Percentiles rank a stretch among this genome's conserved stretches.
These are phyloP conservation scores for Tragulus kanchil DNA, from an alignment of 2,113 vertebrate genomes.

Conservation along the genomic window DNA sequence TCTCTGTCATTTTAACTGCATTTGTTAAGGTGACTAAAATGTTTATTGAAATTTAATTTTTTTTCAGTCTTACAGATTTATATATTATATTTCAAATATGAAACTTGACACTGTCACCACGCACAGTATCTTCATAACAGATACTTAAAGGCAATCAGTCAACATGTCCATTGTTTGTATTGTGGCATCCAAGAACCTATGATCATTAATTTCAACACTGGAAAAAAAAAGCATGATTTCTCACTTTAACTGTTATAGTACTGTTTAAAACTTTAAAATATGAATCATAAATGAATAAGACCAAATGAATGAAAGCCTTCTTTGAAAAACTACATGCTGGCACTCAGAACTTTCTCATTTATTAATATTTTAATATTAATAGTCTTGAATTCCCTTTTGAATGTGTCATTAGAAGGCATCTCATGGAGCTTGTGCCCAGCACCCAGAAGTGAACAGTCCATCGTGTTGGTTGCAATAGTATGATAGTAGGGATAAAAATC, in stretches of 20 bases:
- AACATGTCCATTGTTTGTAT: neutral
- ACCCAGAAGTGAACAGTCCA: neutral
- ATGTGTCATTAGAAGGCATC: neutral
- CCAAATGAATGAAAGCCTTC: neutral
- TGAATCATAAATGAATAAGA: neutral
- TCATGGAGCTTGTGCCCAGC: accelerated
- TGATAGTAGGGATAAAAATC: neutral
- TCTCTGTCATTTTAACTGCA: neutral
- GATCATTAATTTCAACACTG: conserved; percentile 3
- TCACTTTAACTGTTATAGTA: neutral
- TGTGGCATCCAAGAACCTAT: neutral
- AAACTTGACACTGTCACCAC: neutral
- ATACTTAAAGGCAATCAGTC: neutral
- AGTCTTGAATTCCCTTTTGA: neutral
- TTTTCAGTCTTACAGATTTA: neutral
- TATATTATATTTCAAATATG: neutral
- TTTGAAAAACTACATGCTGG: neutral
- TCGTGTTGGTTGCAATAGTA: neutral
- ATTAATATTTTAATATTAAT: neutral
- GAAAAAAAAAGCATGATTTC: neutral
- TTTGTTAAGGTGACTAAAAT: neutral
- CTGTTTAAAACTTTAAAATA: neutral
- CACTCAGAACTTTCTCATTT: neutral
- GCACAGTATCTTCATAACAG: neutral
- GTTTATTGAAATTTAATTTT: conserved; percentile 32